Conservation (phyloP, 2,797 vertebrate genomes). For the Oreonectes daqikongensis region DNA sequence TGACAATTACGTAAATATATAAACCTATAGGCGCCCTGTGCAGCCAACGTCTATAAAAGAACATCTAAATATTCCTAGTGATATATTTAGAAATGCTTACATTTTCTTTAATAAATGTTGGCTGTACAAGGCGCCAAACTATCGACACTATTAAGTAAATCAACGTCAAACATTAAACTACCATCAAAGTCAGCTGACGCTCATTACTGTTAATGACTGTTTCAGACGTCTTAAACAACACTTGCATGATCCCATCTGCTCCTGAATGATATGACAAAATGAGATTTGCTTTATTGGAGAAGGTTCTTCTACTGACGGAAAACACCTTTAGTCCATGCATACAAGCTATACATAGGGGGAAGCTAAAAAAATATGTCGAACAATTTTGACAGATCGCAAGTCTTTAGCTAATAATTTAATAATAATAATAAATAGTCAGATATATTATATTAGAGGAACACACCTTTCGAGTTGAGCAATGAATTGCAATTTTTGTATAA, state of each 20-base stretch:
- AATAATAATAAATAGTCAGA: too few relatives aligned
- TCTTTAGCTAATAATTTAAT: neutral
- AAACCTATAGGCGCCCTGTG: neutral
- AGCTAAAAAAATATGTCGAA: neutral
- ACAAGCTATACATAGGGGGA: neutral
- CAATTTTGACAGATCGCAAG: neutral
- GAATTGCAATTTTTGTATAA: neutral
- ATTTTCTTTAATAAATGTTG: too few relatives aligned
- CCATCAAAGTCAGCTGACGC: neutral
- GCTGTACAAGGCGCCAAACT: too few relatives aligned
- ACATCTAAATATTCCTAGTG: neutral
- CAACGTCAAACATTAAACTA: neutral
- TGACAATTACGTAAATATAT: neutral
- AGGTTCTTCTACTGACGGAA: neutral
- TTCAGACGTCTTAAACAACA: constrained; percentile 16
- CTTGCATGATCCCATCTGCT: constrained; percentile 6
- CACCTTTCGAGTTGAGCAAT: neutral
- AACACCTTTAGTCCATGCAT: neutral
- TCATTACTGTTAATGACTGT: neutral
- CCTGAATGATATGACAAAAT: constrained; percentile 11
- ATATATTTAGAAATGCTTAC: too few relatives aligned
- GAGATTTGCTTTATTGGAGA: constrained; percentile 1
- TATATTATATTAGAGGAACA: neutral
- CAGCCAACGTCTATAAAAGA: neutral
- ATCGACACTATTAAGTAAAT: neutral